Evolutionary conservation across 2,797 vertebrate genomes (phyloP).

Genomic region (Acipenser ruthenus): DNA sequence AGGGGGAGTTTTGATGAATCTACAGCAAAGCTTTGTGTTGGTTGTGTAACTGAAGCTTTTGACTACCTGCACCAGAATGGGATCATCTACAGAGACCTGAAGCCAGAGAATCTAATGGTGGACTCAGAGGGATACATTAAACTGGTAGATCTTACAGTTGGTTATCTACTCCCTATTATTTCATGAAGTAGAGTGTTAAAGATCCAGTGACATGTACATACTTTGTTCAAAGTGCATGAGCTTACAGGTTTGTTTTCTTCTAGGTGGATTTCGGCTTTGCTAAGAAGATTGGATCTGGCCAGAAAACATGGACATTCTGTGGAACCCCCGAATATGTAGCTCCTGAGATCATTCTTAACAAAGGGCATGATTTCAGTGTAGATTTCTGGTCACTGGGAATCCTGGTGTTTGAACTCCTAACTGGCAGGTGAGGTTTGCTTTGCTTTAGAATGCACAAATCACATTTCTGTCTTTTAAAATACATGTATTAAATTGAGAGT

Average conservation of each 20-base stretch:
- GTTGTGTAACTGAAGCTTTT: constrained; percentile 86
- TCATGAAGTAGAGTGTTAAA: no score
- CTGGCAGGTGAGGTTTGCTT: constrained; percentile 67
- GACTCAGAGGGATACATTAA: constrained; percentile 87
- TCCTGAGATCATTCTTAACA: constrained; percentile 90
- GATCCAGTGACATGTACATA: no score
- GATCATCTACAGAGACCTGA: constrained; percentile 86
- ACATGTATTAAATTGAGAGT: no score
- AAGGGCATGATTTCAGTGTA: constrained; percentile 86
- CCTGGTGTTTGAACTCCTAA: constrained; percentile 86
- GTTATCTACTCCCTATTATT: no score
- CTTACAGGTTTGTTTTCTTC: neutral
- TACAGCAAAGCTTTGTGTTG: constrained; percentile 85
- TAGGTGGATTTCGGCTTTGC: constrained; percentile 95
- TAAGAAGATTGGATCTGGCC: constrained; percentile 83
- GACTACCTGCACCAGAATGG: constrained; percentile 82
- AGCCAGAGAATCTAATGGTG: constrained; percentile 91
- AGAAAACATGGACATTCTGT: constrained; percentile 94
- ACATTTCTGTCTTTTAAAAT: no score
- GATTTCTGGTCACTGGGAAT: constrained; percentile 94
- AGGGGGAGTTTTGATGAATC: constrained; percentile 82
- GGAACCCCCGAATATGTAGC: constrained; percentile 91
- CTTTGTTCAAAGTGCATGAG: neutral
- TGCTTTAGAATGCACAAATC: no score
- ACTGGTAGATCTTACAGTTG: constrained; percentile 57